Evolutionary conservation across 2,113 vertebrate species (phyloP).

Genomic region (Craseonycteris thonglongyai): DNA sequence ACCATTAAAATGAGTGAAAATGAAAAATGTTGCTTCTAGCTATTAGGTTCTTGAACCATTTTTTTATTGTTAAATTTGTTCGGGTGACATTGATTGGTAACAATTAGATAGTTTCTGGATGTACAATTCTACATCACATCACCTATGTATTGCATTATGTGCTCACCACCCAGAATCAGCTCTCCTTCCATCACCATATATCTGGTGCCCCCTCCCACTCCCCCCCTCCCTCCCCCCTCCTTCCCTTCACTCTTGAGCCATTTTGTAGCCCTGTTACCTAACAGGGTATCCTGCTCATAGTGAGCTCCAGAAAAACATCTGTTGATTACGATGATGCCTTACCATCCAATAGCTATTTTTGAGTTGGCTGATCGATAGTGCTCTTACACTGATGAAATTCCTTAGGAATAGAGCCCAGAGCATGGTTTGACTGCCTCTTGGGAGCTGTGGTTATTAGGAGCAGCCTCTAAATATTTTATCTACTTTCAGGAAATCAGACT

Average conservation of each 20-base stretch:
- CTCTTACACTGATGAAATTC: not conserved
- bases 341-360: not conserved
- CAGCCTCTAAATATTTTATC: slow-evolving; percentile 14
- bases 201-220: too few species aligned
- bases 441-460: not conserved
- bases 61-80: too few species aligned
- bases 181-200: too few species aligned
- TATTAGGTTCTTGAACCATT: not conserved
- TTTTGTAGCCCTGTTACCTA: not conserved
- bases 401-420: not conserved
- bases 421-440: not conserved
- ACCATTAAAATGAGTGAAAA: not conserved
- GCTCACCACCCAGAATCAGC: too few species aligned
- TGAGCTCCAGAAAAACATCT: not conserved
- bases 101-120: too few species aligned
- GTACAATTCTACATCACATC: too few species aligned
- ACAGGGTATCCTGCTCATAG: not conserved
- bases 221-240: too few species aligned
- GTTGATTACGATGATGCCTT: not conserved
- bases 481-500: not conserved
- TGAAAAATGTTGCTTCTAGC: not conserved
- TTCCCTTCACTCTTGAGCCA: too few species aligned
- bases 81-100: too few species aligned
- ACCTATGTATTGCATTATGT: too few species aligned
- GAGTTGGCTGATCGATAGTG: not conserved